phyloP scores from a whole-genome alignment of 2,797 vertebrate genomes.

The Nannoperca australis region DNA sequence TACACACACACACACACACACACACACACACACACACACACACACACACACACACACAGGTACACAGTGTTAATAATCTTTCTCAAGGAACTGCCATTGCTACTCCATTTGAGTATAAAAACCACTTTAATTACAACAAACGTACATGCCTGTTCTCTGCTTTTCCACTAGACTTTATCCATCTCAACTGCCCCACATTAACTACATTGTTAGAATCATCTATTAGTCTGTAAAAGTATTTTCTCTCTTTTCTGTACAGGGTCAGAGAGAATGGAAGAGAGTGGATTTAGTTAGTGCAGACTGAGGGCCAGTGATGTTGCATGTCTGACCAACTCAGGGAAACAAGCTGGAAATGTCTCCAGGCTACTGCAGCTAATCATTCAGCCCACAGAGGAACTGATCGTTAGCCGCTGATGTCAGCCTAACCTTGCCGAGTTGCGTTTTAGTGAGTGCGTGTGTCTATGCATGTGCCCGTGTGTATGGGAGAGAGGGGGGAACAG shows the following conservation, averaged over 20 bases:
- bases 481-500: not conserved
- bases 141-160: not conserved
- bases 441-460: constrained; percentile 38
- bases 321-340: constrained; percentile 83
- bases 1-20: too few species aligned
- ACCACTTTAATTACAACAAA: constrained; percentile 27
- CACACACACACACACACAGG: too few species aligned
- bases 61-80: not conserved
- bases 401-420: constrained; percentile 83
- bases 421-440: constrained; percentile 77
- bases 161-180: not conserved
- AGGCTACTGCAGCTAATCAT: constrained; percentile 83
- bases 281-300: constrained; percentile 56
- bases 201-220: constrained; percentile 23
- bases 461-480: not conserved
- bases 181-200: constrained; percentile 25
- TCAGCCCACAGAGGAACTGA: constrained; percentile 79
- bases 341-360: constrained; percentile 84
- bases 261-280: constrained; percentile 32
- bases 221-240: constrained; percentile 23
- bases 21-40: too few species aligned
- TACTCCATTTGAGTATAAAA: constrained; percentile 25
- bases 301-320: constrained; percentile 73
- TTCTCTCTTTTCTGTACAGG: not conserved
- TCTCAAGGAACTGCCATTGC: constrained; percentile 5